These are phyloP conservation scores for Coleophora deauratella DNA, from an alignment of 2,888 invertebrate species.

Conservation along the genomic window DNA sequence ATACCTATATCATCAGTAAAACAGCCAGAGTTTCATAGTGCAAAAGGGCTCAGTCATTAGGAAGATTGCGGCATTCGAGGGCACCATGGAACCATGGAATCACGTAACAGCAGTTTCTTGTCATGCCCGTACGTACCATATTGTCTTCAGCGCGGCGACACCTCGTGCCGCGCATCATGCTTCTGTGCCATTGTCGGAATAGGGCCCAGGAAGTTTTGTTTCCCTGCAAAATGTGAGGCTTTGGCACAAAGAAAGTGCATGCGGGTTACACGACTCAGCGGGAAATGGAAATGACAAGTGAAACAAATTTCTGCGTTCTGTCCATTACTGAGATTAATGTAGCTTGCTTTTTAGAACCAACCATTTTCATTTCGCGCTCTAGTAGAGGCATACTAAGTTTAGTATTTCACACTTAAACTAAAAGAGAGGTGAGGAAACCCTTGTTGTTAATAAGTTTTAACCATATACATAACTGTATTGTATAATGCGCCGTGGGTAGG, in stretches of 20 bases:
- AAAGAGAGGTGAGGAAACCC: no score
- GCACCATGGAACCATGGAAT: no score
- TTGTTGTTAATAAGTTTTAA: neutral
- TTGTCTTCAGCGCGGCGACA: conserved; percentile 38
- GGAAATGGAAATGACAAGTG: conserved; percentile 36
- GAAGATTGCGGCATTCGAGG: conserved; percentile 74
- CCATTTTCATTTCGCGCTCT: neutral
- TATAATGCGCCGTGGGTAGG: no score
- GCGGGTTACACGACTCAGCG: conserved; percentile 43
- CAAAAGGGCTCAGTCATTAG: conserved; percentile 73
- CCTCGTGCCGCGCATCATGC: conserved; percentile 26
- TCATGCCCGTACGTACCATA: conserved; percentile 30
- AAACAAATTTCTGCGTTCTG: conserved; percentile 9
- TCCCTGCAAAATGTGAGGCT: conserved; percentile 43
- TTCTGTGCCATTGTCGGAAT: conserved; percentile 40
- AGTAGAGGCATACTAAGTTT: no score
- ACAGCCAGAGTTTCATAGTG: no score
- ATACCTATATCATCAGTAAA: no score
- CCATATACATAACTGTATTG: no score
- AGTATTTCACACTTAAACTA: no score
- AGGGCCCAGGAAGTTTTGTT: conserved; percentile 53
- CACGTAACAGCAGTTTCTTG: conserved; percentile 52
- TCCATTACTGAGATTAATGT: conserved; percentile 50
- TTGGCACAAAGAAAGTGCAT: conserved; percentile 52
- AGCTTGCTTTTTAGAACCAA: conserved; percentile 1